Conservation (phyloP, 2,797 vertebrate species). For the Coluber constrictor region DNA sequence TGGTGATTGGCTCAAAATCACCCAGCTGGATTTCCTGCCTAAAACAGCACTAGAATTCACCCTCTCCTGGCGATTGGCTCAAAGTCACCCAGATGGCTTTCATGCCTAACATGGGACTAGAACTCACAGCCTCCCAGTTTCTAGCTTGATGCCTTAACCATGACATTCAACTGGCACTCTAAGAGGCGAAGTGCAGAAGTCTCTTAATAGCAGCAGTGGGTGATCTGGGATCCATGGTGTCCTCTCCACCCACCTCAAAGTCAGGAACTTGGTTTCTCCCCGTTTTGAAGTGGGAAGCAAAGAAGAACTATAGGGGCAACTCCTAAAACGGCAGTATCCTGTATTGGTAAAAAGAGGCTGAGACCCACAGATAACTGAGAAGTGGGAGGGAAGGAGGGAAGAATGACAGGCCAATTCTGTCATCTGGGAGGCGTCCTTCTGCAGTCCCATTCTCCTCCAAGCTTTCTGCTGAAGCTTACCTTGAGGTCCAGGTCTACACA, state of each 20-base stretch:
- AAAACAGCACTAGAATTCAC: background rate
- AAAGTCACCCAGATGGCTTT: background rate
- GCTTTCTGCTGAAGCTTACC: slow-evolving; percentile 39
- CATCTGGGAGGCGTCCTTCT: background rate
- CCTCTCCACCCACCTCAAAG: background rate
- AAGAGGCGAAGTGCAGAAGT: background rate
- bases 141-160: background rate
- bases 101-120: background rate
- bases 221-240: background rate
- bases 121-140: background rate
- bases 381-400: background rate
- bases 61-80: background rate
- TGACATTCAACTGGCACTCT: background rate
- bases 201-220: background rate
- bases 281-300: background rate
- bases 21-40: background rate
- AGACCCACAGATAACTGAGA: background rate
- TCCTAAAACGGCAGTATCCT: background rate
- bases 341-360: background rate
- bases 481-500: slow-evolving; percentile 53
- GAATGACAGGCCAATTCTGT: background rate
- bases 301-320: background rate
- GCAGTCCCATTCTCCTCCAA: background rate
- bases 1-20: background rate
- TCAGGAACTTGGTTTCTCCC: background rate